phyloP scores from a whole-genome alignment of 2,113 vertebrate genomes.

The Erpornis zantholeuca region DNA sequence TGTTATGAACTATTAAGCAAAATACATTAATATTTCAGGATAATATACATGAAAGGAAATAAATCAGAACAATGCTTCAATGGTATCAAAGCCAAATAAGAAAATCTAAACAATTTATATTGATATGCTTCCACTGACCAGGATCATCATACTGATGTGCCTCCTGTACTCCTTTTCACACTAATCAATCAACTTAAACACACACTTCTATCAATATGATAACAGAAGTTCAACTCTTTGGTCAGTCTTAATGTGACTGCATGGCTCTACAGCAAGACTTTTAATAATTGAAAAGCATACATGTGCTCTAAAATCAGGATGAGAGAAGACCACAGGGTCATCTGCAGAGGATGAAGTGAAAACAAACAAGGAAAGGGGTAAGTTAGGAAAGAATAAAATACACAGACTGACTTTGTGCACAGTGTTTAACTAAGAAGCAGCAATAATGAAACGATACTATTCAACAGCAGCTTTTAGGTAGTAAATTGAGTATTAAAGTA shows the following conservation, averaged over 20 bases:
- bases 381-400: not conserved
- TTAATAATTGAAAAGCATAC: not conserved
- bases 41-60: not conserved
- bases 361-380: not conserved
- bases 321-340: not conserved
- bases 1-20: constrained; percentile 11
- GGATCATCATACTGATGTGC: not conserved
- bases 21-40: not conserved
- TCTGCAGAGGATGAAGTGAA: not conserved
- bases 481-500: not conserved
- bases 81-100: not conserved
- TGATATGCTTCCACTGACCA: not conserved
- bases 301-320: not conserved
- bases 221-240: not conserved
- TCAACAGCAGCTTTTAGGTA: not conserved
- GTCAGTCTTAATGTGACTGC: not conserved
- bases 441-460: not conserved
- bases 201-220: not conserved
- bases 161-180: not conserved
- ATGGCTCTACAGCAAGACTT: not conserved
- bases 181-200: not conserved
- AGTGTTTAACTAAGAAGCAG: not conserved
- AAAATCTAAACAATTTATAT: not conserved
- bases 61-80: not conserved
- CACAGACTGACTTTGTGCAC: not conserved